Evolutionary conservation across 2,797 vertebrate species (phyloP).

Genomic region (Mormyrops attenuatus): DNA sequence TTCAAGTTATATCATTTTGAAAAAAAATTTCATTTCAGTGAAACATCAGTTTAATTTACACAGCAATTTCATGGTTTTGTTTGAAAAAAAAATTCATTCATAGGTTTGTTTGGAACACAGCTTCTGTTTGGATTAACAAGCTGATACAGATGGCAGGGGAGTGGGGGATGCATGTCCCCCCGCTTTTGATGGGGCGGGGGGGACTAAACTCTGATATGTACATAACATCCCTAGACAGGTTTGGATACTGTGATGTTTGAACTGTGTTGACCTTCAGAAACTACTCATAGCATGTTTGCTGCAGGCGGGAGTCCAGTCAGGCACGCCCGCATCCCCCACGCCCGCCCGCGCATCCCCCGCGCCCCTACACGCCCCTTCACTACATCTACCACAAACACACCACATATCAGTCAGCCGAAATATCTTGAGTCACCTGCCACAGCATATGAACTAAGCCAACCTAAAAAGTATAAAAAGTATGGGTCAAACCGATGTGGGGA

Average conservation of each 20-base stretch:
- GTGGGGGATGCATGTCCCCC: too few relatives aligned
- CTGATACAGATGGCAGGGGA: not conserved
- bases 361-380: too few relatives aligned
- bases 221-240: not conserved
- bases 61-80: too few relatives aligned
- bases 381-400: not conserved
- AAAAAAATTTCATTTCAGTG: not conserved
- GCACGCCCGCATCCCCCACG: too few relatives aligned
- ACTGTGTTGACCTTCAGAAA: too few relatives aligned
- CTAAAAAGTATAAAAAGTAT: not conserved
- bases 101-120: not conserved
- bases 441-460: not conserved
- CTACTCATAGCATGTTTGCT: too few relatives aligned
- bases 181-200: too few relatives aligned
- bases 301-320: too few relatives aligned
- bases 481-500: not conserved
- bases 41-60: not conserved
- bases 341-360: too few relatives aligned
- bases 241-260: not conserved
- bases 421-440: not conserved
- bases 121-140: not conserved
- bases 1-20: not conserved
- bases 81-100: too few relatives aligned
- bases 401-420: not conserved
- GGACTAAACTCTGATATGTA: not conserved